Evolutionary conservation across 2,113 vertebrate species (phyloP).

Genomic region (Myiopsitta monachus): DNA sequence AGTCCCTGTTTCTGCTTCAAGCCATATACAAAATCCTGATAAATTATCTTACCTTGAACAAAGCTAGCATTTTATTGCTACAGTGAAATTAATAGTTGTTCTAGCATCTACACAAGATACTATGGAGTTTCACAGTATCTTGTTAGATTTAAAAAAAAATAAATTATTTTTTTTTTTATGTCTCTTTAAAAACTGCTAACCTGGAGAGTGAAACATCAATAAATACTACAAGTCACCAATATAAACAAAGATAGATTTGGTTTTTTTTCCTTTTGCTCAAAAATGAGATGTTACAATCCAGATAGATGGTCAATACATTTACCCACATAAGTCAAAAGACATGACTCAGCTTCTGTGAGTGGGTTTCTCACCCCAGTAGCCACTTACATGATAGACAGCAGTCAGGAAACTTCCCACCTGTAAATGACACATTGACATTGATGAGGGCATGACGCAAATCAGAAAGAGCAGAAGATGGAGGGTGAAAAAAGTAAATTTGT

Average conservation of each 20-base stretch:
- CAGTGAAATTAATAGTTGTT: background rate
- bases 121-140: background rate
- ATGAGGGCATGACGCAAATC: rapidly evolving
- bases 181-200: background rate
- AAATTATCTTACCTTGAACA: background rate
- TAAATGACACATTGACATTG: background rate
- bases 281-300: background rate
- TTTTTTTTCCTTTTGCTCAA: background rate
- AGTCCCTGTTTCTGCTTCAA: background rate
- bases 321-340: background rate
- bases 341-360: rapidly evolving
- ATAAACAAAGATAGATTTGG: background rate
- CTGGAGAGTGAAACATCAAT: background rate
- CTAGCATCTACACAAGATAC: too few species aligned
- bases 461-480: background rate
- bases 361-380: background rate
- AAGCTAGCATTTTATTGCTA: background rate
- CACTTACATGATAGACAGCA: too few species aligned
- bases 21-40: background rate
- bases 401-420: background rate
- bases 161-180: background rate
- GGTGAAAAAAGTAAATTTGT: background rate
- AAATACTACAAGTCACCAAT: background rate
- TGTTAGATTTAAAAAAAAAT: background rate
- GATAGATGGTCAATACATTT: background rate